Evolutionary conservation across 2,888 invertebrate genomes (phyloP).

Genomic region (Trachelus tabidus): DNA sequence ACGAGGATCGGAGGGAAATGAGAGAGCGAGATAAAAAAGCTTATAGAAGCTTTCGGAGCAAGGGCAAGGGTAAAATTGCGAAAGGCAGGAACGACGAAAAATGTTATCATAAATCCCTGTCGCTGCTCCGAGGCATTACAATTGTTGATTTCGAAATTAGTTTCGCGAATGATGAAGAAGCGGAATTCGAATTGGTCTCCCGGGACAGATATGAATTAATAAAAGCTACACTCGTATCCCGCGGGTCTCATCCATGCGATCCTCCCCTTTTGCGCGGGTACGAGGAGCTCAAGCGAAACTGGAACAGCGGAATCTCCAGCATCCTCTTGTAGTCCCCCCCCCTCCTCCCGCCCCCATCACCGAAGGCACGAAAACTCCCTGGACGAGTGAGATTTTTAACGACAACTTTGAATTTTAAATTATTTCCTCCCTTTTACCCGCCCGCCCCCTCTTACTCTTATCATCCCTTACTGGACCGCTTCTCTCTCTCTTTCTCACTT

Average conservation of each 20-base stretch:
- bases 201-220: constrained; percentile 9
- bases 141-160: constrained; percentile 49
- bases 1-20: constrained; percentile 16
- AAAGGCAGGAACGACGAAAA: constrained; percentile 42
- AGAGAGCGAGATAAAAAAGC: constrained; percentile 18
- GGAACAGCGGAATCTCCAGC: background rate
- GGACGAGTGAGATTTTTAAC: background rate
- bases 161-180: constrained; percentile 27
- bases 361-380: background rate
- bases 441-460: background rate
- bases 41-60: constrained; percentile 16
- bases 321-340: background rate
- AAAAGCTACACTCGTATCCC: background rate
- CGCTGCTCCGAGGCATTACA: constrained; percentile 34
- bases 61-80: constrained; percentile 11
- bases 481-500: background rate
- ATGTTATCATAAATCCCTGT: constrained; percentile 44
- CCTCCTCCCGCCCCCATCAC: background rate
- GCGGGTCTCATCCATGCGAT: background rate
- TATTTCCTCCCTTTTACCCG: no score
- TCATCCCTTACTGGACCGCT: background rate
- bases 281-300: background rate
- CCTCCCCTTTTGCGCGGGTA: background rate
- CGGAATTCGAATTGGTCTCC: constrained; percentile 17
- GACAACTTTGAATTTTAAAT: background rate